phyloP scores from a whole-genome alignment of 2,113 vertebrate genomes.

The Gnathonemus echidnorhynchus region DNA sequence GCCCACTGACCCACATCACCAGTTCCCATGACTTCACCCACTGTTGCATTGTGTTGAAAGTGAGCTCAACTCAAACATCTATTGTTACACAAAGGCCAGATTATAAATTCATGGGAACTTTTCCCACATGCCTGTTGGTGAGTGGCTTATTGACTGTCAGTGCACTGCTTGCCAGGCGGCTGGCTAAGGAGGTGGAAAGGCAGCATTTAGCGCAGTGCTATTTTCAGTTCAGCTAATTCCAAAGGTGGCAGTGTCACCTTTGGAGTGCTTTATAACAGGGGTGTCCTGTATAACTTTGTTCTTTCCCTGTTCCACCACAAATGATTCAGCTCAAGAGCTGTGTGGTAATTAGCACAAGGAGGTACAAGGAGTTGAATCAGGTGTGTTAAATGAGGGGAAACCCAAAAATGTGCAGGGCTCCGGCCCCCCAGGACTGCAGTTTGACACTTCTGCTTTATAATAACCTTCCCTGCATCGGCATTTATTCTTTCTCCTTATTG shows the following conservation, averaged over 20 bases:
- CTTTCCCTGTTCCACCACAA: no score
- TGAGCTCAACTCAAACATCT: no score
- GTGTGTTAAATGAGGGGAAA: no score
- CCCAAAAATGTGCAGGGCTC: no score
- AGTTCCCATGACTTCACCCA: slow-evolving; percentile 51
- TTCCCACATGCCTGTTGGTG: background rate
- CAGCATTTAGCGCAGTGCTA: background rate
- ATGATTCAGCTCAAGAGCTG: no score
- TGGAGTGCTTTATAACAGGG: background rate
- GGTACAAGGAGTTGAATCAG: no score
- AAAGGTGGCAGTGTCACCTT: background rate
- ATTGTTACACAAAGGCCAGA: background rate
- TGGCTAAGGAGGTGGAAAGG: background rate
- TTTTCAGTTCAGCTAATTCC: background rate
- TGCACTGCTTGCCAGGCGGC: background rate
- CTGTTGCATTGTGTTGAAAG: slow-evolving; percentile 29
- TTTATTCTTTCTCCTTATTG: background rate
- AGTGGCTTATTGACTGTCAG: background rate
- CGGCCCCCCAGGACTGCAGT: no score
- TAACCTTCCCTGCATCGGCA: background rate
- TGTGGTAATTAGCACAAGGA: no score
- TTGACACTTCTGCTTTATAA: background rate
- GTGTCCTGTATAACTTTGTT: no score
- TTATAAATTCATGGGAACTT: background rate
- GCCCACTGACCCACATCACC: slow-evolving; percentile 38